Evolutionary conservation across 2,797 vertebrate species (phyloP), one percentile per base, ranked within the genome.

Genomic region (Eutrigla gurnardus): DNA sequence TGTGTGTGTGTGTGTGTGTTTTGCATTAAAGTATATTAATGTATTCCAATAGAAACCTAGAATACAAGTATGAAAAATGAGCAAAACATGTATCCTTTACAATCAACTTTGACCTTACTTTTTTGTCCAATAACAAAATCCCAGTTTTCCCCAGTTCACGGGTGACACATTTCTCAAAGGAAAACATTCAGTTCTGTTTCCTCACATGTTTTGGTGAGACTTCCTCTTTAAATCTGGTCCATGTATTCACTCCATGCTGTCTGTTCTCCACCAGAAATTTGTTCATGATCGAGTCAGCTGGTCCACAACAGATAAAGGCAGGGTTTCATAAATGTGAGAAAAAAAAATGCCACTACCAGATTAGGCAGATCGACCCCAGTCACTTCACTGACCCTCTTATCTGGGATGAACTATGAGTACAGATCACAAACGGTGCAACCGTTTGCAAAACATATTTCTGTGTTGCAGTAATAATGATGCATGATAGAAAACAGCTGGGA

Each of bases 401-500:
- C 33, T 10, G 61, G 18, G 45, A 40, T 13, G 3, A 61, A 54
- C 35, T 40, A 7, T 5, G 10, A 70, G 47, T 12, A 14, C 43
- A 75, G 45, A 45, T 72, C 40, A 39, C 68, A 55, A 2, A 25
- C 40, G 54, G 25, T 25, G 25, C 25, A 25, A 25, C 25, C 25
- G 1, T 25, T 18, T 47, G 2, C 32, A 8, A 7, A n/a, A 6
- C 67, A 62, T 57, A 64, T 49, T 57, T 68, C 4, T 6, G 37
- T 12, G 52, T 58, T 46, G 1, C 39, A 63, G 33, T 46, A 9
- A 39, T 33, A n/a, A 71, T n/a, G 52, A 66, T 25, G 13, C 6
- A 2, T 39, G 25, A 63, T 17, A 35, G 45, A 53, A 67, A 71
- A 14, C 58, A 68, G 39, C 57, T 49, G 69, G 35, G 18, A 54